Percentiles rank a stretch among this genome's conserved stretches.
Evolutionary conservation across 2,113 vertebrate genomes (phyloP).

Genomic region (Lonchura striata): DNA sequence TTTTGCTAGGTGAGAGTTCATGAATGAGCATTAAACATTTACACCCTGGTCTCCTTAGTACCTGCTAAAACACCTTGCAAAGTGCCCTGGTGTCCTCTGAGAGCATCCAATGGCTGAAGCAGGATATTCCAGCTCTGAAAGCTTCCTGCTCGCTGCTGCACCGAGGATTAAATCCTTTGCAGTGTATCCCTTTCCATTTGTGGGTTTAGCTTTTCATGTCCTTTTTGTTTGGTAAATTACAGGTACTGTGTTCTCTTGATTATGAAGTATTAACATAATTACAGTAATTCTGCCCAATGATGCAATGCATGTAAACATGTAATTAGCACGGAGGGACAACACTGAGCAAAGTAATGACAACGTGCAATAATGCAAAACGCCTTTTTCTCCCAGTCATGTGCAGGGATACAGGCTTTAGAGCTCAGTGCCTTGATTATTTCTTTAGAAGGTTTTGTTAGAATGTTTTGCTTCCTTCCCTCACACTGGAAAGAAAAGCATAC

Average conservation of each 20-base stretch:
- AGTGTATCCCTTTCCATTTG: conserved; percentile 3
- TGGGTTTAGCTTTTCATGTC: conserved; percentile 36
- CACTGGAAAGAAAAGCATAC: conserved; percentile 21
- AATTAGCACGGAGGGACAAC: conserved; percentile 49
- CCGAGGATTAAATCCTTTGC: background rate
- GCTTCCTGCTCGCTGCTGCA: background rate
- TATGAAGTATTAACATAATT: conserved; percentile 55
- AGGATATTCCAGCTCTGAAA: background rate
- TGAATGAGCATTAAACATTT: background rate
- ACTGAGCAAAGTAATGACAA: conserved; percentile 37
- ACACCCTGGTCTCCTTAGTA: background rate
- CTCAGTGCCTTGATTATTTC: conserved; percentile 23
- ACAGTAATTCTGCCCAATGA: conserved; percentile 53
- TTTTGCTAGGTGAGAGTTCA: conserved; percentile 21
- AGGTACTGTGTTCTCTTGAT: conserved; percentile 45
- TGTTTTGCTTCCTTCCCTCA: conserved; percentile 36
- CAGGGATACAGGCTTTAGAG: background rate
- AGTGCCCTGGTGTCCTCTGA: background rate
- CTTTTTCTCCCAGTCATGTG: background rate
- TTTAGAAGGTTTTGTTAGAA: conserved; percentile 31
- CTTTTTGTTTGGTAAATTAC: conserved; percentile 55
- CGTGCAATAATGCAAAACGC: conserved; percentile 11
- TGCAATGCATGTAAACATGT: conserved; percentile 49
- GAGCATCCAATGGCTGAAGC: background rate
- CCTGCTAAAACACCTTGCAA: background rate